These are phyloP conservation scores for Tetranychus piercei DNA, from an alignment of 2,888 invertebrate genomes.

Conservation along the genomic window DNA sequence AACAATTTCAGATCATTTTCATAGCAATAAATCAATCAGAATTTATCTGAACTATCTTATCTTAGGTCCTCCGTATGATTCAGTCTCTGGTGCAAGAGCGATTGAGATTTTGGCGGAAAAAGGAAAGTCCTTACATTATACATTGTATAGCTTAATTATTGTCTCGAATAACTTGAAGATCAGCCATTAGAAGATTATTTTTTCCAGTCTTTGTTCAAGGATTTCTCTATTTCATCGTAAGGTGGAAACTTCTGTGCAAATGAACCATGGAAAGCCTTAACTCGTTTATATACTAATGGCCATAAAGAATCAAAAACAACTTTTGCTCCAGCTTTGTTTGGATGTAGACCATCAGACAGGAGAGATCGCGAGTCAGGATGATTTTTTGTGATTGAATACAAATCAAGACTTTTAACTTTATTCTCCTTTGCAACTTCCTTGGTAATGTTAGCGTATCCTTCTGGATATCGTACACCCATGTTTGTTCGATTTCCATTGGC, in stretches of 20 bases:
- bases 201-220: too few relatives aligned
- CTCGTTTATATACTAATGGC: not conserved
- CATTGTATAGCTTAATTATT: too few relatives aligned
- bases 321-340: not conserved
- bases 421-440: not conserved
- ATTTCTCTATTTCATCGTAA: too few relatives aligned
- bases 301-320: not conserved
- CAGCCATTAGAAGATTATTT: too few relatives aligned
- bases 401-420: not conserved
- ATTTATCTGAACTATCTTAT: not conserved
- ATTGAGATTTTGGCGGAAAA: slow-evolving; percentile 55
- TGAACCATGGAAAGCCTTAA: too few relatives aligned
- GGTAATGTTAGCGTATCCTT: not conserved
- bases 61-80: slow-evolving; percentile 43
- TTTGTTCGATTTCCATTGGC: not conserved
- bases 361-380: not conserved
- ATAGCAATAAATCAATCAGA: too few relatives aligned
- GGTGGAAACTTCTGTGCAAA: too few relatives aligned
- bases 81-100: slow-evolving; percentile 61
- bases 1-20: too few relatives aligned
- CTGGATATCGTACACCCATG: not conserved
- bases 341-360: not conserved
- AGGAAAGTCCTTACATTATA: not conserved
- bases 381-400: not conserved
- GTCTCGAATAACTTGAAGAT: too few relatives aligned